Evolutionary conservation across 2,113 vertebrate species (phyloP).

Genomic region (Gymnobelideus leadbeateri): DNA sequence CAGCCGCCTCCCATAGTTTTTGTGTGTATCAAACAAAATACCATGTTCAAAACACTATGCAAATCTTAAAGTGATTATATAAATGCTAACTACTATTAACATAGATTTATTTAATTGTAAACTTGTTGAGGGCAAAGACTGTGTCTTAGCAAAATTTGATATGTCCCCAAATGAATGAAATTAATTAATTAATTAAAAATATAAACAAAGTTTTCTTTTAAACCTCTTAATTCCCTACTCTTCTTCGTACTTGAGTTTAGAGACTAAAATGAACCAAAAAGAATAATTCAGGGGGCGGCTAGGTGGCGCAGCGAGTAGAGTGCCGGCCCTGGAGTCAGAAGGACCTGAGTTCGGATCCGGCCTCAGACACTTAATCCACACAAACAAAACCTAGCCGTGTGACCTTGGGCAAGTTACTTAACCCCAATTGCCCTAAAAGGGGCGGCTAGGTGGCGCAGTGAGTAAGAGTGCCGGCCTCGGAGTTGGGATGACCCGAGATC

Average conservation of each 20-base stretch:
- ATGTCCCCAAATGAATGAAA: neutral
- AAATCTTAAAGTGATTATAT: neutral
- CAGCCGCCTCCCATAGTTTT: neutral
- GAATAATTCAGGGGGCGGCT: no score
- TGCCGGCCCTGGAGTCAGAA: no score
- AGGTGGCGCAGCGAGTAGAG: no score
- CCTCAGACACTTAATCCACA: no score
- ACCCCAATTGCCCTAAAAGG: no score
- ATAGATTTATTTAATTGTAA: neutral
- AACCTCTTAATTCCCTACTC: conserved; percentile 32
- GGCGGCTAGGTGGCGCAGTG: no score
- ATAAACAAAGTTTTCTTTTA: neutral
- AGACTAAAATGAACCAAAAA: conserved; percentile 27
- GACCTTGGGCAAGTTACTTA: no score
- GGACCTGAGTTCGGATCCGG: no score
- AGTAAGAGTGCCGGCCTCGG: no score
- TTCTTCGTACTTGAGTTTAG: conserved; percentile 5
- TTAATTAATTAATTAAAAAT: neutral
- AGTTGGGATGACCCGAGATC: no score
- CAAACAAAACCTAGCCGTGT: no score
- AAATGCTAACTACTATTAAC: neutral
- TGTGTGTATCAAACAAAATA: neutral
- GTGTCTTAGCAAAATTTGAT: neutral
- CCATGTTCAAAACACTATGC: neutral
- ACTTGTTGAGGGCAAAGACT: neutral